These are phyloP conservation scores for Thyatira batis DNA, from an alignment of 2,888 invertebrate genomes.

Conservation along the genomic window DNA sequence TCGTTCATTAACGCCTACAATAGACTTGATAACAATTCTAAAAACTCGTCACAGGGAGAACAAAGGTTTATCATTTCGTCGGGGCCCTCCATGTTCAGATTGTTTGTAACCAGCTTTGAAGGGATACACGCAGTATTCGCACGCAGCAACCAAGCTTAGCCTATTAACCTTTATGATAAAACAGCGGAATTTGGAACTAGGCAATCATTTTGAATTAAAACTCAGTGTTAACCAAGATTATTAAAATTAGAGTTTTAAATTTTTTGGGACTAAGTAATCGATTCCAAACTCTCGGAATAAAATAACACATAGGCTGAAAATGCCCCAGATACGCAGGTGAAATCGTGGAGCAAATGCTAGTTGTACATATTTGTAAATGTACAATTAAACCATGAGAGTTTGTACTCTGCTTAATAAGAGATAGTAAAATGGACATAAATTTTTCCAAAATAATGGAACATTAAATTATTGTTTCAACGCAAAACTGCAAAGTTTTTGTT, in stretches of 20 bases:
- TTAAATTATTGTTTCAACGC: conserved; percentile 18
- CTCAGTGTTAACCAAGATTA: too few relatives aligned
- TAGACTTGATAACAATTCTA: conserved; percentile 66
- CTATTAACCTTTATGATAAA: background rate
- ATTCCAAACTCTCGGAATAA: too few relatives aligned
- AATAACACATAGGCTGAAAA: too few relatives aligned
- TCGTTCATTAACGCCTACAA: conserved; percentile 64
- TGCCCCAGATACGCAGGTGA: too few relatives aligned
- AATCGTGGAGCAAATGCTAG: too few relatives aligned
- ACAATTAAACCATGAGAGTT: too few relatives aligned
- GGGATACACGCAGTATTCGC: background rate
- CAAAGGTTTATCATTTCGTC: conserved; percentile 50
- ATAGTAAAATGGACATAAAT: background rate
- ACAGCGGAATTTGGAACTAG: too few relatives aligned
- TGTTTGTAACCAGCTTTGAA: conserved; percentile 7
- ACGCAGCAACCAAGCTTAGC: background rate
- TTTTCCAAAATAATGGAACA: background rate
- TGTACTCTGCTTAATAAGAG: too few relatives aligned
- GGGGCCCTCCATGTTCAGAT: conserved; percentile 37
- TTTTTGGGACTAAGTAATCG: too few relatives aligned
- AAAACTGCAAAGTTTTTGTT: conserved; percentile 46
- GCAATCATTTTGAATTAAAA: too few relatives aligned
- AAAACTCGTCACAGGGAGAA: conserved; percentile 56
- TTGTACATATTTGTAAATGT: too few relatives aligned
- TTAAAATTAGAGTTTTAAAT: too few relatives aligned